A percentile compares a stretch with the other conserved stretches of the same genome.
These are phyloP conservation scores for Falco naumanni DNA, from an alignment of 2,797 vertebrate genomes.

Conservation along the genomic window DNA sequence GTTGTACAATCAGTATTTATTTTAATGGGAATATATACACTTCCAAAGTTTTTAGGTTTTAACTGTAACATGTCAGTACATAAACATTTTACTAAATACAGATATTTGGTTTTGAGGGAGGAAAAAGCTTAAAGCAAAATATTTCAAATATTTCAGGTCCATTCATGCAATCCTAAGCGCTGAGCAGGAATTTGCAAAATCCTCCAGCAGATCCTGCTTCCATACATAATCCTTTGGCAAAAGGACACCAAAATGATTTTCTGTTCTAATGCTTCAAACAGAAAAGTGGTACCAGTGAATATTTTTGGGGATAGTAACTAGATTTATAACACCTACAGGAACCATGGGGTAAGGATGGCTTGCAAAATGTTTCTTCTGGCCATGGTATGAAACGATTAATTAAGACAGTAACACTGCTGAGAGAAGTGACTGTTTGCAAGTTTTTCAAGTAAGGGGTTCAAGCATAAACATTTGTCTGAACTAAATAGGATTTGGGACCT, in stretches of 20 bases:
- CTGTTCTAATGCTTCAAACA: background rate
- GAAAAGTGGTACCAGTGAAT: background rate
- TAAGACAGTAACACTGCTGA: background rate
- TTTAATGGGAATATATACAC: background rate
- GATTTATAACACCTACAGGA: background rate
- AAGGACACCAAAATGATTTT: background rate
- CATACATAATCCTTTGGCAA: background rate
- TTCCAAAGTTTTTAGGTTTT: background rate
- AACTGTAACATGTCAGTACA: background rate
- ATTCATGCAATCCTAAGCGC: background rate
- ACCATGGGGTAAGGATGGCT: background rate
- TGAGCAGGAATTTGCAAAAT: background rate
- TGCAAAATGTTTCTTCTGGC: background rate
- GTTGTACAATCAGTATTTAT: background rate
- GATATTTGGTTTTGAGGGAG: background rate
- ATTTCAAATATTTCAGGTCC: background rate
- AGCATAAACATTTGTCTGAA: background rate
- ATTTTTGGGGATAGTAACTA: background rate
- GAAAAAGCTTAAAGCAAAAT: slow-evolving; percentile 31
- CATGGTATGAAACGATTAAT: rapidly evolving
- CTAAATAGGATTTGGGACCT: background rate
- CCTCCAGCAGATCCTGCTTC: background rate
- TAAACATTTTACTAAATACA: background rate
- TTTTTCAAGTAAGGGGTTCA: background rate
- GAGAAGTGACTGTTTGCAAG: background rate